Conservation (phyloP, 2,797 vertebrate genomes). For the Myotis pilosus region DNA sequence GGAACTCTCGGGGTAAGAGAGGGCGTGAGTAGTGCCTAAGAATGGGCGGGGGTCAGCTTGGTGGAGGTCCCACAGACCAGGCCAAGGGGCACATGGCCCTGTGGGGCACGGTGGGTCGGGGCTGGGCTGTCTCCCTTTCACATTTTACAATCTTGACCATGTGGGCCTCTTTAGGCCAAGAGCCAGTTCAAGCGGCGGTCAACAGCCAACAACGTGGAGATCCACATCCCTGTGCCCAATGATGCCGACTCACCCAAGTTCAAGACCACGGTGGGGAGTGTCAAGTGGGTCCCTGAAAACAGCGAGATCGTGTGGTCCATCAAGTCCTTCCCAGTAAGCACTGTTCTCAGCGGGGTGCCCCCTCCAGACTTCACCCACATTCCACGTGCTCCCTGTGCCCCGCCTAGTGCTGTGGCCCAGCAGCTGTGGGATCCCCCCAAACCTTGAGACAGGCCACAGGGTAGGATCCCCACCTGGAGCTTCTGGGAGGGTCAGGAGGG, state of each 20-base stretch:
- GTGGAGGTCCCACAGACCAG: not conserved
- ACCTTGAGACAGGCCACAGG: not conserved
- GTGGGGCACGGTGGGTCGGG: not conserved
- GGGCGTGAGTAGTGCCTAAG: not conserved
- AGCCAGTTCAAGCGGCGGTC: conserved; percentile 98
- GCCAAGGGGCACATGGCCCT: not conserved
- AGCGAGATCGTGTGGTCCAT: conserved; percentile 99
- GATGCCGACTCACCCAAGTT: conserved; percentile 99
- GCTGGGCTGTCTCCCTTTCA: not conserved
- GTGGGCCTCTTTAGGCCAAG: conserved; percentile 88
- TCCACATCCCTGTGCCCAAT: conserved; percentile 98
- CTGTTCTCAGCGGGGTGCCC: rapidly evolving
- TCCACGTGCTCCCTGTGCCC: not conserved
- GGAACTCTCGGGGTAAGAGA: not conserved
- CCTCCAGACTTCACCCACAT: not conserved
- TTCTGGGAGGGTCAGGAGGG: not conserved
- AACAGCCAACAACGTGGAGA: conserved; percentile 99
- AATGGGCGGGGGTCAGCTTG: too few relatives aligned
- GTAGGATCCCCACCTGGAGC: not conserved
- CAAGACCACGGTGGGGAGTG: conserved; percentile 98
- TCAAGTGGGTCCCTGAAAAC: conserved; percentile 99
- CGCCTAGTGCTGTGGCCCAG: rapidly evolving
- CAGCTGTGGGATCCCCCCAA: too few relatives aligned
- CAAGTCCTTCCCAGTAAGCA: conserved; percentile 97
- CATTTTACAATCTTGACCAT: not conserved